phyloP scores from a whole-genome alignment of 2,797 vertebrate genomes.

The Danionella dracula region DNA sequence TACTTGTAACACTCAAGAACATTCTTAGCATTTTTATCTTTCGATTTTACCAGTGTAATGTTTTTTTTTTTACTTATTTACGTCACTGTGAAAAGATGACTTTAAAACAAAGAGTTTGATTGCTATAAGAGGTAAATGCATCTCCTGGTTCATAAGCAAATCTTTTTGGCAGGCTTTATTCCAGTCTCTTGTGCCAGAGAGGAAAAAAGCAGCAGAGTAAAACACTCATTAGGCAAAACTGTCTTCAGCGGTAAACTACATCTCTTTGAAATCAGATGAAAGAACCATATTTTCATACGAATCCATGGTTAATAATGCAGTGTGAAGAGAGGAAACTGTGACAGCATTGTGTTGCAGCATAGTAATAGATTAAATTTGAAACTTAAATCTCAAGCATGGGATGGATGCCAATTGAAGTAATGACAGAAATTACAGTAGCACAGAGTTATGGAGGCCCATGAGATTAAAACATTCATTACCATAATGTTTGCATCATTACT shows the following conservation, averaged over 20 bases:
- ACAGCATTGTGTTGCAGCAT: neutral
- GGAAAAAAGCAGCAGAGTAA: neutral
- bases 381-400: conserved; percentile 13
- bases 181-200: conserved; percentile 22
- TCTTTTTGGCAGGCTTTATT: conserved; percentile 43
- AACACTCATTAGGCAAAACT: conserved; percentile 41
- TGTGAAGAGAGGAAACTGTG: conserved; percentile 16
- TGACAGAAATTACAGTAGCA: conserved; percentile 2
- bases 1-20: too few species aligned
- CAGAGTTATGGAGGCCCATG: neutral
- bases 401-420: conserved; percentile 29
- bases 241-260: conserved; percentile 44
- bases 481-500: conserved; percentile 24
- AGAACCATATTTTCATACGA: conserved; percentile 50
- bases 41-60: neutral
- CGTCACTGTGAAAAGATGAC: conserved; percentile 21
- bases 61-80: conserved; percentile 32
- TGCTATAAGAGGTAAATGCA: conserved; percentile 31
- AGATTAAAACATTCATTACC: conserved; percentile 16
- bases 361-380: conserved; percentile 21
- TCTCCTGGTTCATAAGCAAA: conserved; percentile 32
- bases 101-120: conserved; percentile 25
- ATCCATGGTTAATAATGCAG: conserved; percentile 39
- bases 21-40: too few species aligned
- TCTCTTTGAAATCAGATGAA: conserved; percentile 52